Percentiles rank a stretch among this genome's conserved stretches.
Evolutionary conservation across 1,140 invertebrate genomes (phyloP).

Genomic region (Drosophila setifemur): DNA sequence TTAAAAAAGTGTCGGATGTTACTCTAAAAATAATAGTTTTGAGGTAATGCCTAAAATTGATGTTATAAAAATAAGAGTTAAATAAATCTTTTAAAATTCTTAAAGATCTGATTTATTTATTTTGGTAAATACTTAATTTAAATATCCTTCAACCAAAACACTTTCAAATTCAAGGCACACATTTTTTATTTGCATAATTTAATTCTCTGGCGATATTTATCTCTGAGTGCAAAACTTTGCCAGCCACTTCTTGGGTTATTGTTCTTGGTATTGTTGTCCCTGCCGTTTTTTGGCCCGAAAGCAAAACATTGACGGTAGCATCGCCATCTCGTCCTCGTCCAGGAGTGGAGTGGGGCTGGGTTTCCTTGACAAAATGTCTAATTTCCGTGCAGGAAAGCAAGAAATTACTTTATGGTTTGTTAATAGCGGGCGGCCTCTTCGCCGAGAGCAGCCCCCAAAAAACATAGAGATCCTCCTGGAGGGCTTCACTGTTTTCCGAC

Average conservation of each 20-base stretch:
- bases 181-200: background rate
- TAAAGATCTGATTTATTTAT: too few relatives aligned
- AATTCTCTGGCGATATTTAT: background rate
- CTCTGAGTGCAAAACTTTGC: slow-evolving; percentile 1
- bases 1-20: too few relatives aligned
- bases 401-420: slow-evolving; percentile 81
- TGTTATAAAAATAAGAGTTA: too few relatives aligned
- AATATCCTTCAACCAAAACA: background rate
- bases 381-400: slow-evolving; percentile 81
- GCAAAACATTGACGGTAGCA: slow-evolving; percentile 21
- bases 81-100: too few relatives aligned
- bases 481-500: slow-evolving; percentile 42
- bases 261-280: slow-evolving; percentile 54
- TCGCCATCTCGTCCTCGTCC: background rate
- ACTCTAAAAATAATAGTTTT: too few relatives aligned
- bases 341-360: slow-evolving; percentile 48
- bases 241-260: slow-evolving; percentile 43
- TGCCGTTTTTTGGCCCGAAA: slow-evolving; percentile 13
- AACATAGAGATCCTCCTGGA: slow-evolving; percentile 28
- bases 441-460: slow-evolving; percentile 30
- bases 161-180: background rate
- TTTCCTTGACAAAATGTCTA: slow-evolving; percentile 81
- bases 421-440: slow-evolving; percentile 72
- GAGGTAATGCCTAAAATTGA: too few relatives aligned
- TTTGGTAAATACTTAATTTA: too few relatives aligned